phyloP scores from a whole-genome alignment of 2,113 vertebrate species.

The Heloderma charlesbogerti region DNA sequence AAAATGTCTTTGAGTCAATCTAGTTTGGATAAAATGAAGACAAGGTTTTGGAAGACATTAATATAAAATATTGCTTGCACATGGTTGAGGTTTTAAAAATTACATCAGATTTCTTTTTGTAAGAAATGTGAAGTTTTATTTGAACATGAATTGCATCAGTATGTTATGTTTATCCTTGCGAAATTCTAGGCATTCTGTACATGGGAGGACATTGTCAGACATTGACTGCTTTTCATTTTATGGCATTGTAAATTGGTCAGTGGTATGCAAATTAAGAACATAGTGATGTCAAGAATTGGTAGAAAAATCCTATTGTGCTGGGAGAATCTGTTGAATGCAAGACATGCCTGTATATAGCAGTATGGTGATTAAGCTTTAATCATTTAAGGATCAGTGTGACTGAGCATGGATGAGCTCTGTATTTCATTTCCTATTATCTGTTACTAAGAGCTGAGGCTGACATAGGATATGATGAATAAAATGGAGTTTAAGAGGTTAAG shows the following conservation, averaged over 20 bases:
- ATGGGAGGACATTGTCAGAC: not conserved
- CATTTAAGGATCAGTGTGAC: fast-evolving
- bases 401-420: not conserved
- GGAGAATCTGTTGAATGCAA: constrained; percentile 20
- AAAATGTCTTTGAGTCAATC: not conserved
- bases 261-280: not conserved
- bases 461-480: not conserved
- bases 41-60: fast-evolving
- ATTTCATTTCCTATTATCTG: constrained; percentile 49
- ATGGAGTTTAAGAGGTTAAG: constrained; percentile 55
- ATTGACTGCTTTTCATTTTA: not conserved
- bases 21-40: fast-evolving
- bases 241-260: not conserved
- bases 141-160: not conserved
- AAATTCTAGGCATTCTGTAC: not conserved
- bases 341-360: not conserved
- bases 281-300: not conserved
- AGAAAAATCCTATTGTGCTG: constrained; percentile 39
- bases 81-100: not conserved
- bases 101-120: not conserved
- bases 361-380: not conserved
- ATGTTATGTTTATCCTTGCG: not conserved
- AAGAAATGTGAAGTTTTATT: not conserved
- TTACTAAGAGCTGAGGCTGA: constrained; percentile 42
- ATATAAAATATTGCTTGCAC: not conserved